phyloP scores from a whole-genome alignment of 1,140 invertebrate genomes.

The Nixonia krombeini region DNA sequence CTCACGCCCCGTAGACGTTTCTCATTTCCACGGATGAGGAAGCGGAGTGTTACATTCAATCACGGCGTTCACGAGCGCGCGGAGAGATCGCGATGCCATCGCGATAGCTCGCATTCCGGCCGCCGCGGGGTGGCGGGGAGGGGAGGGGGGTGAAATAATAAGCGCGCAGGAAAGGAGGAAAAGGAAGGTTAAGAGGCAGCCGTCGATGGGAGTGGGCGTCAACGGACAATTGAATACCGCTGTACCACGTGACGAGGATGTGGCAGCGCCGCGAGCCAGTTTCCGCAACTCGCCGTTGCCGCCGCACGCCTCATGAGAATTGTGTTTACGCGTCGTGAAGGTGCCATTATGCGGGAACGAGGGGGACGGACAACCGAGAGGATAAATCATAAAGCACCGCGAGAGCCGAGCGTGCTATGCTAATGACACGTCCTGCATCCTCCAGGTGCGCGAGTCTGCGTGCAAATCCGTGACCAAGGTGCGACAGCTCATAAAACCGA shows the following conservation, averaged over 20 bases:
- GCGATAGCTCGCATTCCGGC: no score
- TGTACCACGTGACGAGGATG: slow-evolving; percentile 24
- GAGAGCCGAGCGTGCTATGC: slow-evolving; percentile 44
- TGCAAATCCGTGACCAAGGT: slow-evolving; percentile 25
- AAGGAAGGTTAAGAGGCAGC: slow-evolving; percentile 30
- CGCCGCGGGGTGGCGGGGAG: no score
- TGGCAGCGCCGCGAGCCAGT: neutral
- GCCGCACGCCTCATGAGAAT: slow-evolving; percentile 5
- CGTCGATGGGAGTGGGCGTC: slow-evolving; percentile 41
- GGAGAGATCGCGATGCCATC: slow-evolving; percentile 38
- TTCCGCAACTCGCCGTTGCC: neutral
- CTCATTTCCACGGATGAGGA: slow-evolving; percentile 61
- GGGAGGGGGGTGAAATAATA: slow-evolving; percentile 32
- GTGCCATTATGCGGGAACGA: slow-evolving; percentile 59
- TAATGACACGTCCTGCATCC: slow-evolving; percentile 63
- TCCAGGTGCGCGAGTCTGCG: slow-evolving; percentile 34
- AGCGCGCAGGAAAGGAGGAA: slow-evolving; percentile 31
- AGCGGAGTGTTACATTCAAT: slow-evolving; percentile 60
- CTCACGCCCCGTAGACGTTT: slow-evolving; percentile 51
- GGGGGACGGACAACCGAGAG: slow-evolving; percentile 37
- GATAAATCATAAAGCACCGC: slow-evolving; percentile 64
- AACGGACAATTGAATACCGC: slow-evolving; percentile 53
- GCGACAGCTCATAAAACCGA: slow-evolving; percentile 12
- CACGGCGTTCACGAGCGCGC: slow-evolving; percentile 14
- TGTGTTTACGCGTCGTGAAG: slow-evolving; percentile 48